phyloP scores from a whole-genome alignment of 2,797 vertebrate species.

The Nasua narica region DNA sequence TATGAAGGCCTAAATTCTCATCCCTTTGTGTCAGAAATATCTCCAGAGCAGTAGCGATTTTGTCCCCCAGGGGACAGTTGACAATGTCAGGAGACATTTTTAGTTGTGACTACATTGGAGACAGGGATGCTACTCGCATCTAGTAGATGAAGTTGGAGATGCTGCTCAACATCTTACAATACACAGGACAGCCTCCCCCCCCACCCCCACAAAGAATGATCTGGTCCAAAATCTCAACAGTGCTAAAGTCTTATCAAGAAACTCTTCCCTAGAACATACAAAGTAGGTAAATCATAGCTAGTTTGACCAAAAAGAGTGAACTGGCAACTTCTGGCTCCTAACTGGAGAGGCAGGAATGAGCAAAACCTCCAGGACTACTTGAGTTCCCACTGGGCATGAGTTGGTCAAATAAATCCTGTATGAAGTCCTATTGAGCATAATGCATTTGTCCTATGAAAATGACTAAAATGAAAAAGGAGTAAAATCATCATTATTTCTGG shows the following conservation, averaged over 20 bases:
- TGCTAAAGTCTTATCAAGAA: background rate
- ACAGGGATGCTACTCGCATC: background rate
- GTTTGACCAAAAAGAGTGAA: background rate
- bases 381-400: background rate
- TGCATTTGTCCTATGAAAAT: slow-evolving; percentile 8
- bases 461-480: slow-evolving; percentile 51
- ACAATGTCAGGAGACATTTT: background rate
- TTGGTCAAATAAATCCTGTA: background rate
- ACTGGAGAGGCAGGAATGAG: background rate
- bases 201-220: background rate
- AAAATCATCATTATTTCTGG: slow-evolving; percentile 49
- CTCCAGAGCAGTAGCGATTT: background rate
- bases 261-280: background rate
- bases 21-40: slow-evolving; percentile 51
- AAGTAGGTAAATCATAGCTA: background rate
- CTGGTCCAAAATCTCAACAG: background rate
- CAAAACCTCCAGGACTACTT: background rate
- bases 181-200: background rate
- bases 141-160: background rate
- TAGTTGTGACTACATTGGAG: background rate
- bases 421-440: background rate
- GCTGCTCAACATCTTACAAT: background rate
- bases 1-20: slow-evolving; percentile 41
- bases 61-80: background rate
- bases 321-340: background rate